These are phyloP conservation scores for Parnassius smintheus DNA, from an alignment of 2,888 invertebrate genomes.

Conservation along the genomic window DNA sequence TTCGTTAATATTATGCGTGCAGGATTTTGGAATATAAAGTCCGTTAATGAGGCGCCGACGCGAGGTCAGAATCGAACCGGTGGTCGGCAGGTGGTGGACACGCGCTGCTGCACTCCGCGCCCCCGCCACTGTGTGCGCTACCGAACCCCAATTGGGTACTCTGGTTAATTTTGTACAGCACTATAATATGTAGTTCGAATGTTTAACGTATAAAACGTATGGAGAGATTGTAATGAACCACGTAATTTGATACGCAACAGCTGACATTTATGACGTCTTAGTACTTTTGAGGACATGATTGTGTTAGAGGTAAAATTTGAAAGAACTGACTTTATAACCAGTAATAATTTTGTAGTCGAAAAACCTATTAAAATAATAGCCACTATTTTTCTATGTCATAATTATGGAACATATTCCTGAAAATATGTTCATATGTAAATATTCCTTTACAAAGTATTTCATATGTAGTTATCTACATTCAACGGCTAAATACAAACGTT, in stretches of 20 bases:
- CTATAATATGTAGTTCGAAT: slow-evolving; percentile 11
- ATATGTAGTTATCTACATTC: too few species aligned
- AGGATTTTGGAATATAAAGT: slow-evolving; percentile 70
- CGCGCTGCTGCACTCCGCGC: slow-evolving; percentile 54
- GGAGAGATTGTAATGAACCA: slow-evolving; percentile 25
- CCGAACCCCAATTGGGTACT: slow-evolving; percentile 36
- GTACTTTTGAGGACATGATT: slow-evolving; percentile 9
- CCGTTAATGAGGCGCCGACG: slow-evolving; percentile 58
- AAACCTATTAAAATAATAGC: too few species aligned
- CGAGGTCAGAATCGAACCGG: slow-evolving; percentile 51
- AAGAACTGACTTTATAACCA: not conserved
- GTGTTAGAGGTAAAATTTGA: slow-evolving; percentile 1
- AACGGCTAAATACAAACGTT: too few species aligned
- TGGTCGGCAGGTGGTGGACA: slow-evolving; percentile 71
- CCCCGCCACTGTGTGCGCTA: slow-evolving; percentile 49
- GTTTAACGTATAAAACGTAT: slow-evolving; percentile 24
- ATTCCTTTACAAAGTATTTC: too few species aligned
- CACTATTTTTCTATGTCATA: too few species aligned
- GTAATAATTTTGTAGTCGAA: too few species aligned
- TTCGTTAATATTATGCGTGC: slow-evolving; percentile 42
- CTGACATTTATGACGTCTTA: slow-evolving; percentile 21
- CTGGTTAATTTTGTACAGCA: slow-evolving; percentile 23
- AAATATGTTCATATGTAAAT: too few species aligned
- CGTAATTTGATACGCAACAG: slow-evolving; percentile 24
- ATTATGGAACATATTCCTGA: too few species aligned